Percentiles rank a stretch among this genome's conserved stretches.
These are phyloP conservation scores for Drosophila pandora DNA, from an alignment of 1,140 invertebrate genomes.

Conservation along the genomic window DNA sequence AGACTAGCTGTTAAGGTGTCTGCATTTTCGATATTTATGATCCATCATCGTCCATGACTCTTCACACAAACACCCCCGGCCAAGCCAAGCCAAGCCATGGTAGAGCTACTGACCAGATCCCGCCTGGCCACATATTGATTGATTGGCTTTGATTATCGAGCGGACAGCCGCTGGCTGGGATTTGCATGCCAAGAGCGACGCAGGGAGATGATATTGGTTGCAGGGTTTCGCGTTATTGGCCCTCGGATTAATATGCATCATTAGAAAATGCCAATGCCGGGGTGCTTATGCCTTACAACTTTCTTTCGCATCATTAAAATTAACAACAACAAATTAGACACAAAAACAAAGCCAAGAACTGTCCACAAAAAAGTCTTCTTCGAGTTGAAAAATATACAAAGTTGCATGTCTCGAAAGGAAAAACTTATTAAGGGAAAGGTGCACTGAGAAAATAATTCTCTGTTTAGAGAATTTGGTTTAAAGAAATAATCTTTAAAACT, in stretches of 20 bases:
- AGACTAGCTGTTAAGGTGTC: conserved; percentile 39
- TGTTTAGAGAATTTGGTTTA: too few species aligned
- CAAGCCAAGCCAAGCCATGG: neutral
- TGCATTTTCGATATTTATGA: conserved; percentile 50
- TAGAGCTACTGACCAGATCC: conserved; percentile 16
- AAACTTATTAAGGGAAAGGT: conserved; percentile 5
- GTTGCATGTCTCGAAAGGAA: conserved; percentile 38
- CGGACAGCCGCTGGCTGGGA: conserved; percentile 36
- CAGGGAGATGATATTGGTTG: conserved; percentile 25
- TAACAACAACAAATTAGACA: conserved; percentile 40
- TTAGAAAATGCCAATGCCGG: conserved; percentile 36
- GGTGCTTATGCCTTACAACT: conserved; percentile 8
- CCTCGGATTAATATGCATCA: conserved; percentile 46
- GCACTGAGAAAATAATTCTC: neutral
- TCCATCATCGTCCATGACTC: conserved; percentile 30
- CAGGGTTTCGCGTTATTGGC: conserved; percentile 28
- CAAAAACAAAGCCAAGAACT: conserved; percentile 32
- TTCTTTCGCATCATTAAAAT: conserved; percentile 52
- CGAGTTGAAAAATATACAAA: conserved; percentile 9
- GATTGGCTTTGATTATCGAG: conserved; percentile 47
- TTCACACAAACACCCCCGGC: neutral
- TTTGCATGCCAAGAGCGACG: conserved; percentile 41
- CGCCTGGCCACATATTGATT: conserved; percentile 31
- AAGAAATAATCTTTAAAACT: too few species aligned
- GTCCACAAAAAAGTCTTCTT: conserved; percentile 26